Evolutionary conservation across 1,140 invertebrate species (phyloP).

Genomic region (Homarus americanus): DNA sequence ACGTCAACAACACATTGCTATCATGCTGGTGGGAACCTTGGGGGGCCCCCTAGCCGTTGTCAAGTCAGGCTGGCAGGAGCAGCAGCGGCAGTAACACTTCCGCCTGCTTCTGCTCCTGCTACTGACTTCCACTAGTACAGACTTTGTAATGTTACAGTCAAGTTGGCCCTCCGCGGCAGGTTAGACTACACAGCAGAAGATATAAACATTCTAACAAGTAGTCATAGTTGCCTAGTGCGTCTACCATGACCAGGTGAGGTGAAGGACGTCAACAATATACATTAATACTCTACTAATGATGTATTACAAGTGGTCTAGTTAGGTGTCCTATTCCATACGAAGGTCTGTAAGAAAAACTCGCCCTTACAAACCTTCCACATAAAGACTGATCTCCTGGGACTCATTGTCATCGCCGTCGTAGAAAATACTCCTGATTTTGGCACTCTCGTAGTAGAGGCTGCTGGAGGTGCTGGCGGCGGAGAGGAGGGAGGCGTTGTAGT

Average conservation of each 20-base stretch:
- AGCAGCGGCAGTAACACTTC: neutral
- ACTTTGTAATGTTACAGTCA: neutral
- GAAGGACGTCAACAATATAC: too few relatives aligned
- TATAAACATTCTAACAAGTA: neutral
- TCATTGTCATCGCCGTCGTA: constrained; percentile 73
- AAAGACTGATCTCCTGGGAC: constrained; percentile 73
- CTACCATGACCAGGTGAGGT: too few relatives aligned
- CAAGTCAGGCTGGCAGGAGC: neutral
- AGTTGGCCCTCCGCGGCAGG: neutral
- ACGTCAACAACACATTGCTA: neutral
- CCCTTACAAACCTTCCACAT: constrained; percentile 67
- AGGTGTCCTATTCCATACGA: too few relatives aligned
- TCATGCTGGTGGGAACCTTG: neutral
- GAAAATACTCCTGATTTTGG: constrained; percentile 75
- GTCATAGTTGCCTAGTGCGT: too few relatives aligned
- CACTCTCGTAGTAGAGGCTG: constrained; percentile 71
- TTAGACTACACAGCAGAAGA: neutral
- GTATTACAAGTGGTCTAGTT: too few relatives aligned
- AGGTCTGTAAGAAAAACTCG: too few relatives aligned
- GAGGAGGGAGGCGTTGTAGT: constrained; percentile 73
- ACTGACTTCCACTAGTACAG: neutral
- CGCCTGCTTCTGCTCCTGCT: neutral
- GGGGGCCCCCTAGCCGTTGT: neutral
- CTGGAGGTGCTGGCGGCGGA: constrained; percentile 53
- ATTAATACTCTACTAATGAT: too few relatives aligned